Conservation (phyloP, 92 coral and sea anemone genomes). For the Blastomussa wellsi region DNA sequence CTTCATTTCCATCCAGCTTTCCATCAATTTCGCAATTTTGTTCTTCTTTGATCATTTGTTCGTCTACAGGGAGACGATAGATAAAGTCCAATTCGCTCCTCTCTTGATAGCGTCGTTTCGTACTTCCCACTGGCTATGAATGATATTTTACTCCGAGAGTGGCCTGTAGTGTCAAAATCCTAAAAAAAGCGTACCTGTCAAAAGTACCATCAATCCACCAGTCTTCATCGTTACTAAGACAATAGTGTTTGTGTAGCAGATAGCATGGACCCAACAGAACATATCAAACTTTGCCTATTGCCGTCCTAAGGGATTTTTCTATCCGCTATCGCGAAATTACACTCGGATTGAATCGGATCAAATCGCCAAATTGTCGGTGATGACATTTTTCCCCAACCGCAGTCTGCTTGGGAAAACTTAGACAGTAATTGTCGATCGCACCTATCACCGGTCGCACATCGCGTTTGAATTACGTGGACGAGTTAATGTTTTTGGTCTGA, state of each 20-base stretch:
- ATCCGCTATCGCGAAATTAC: no score
- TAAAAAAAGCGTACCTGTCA: slow-evolving; percentile 1
- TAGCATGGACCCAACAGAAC: neutral
- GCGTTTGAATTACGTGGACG: no score
- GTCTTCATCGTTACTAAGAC: neutral
- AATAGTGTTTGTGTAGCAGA: neutral
- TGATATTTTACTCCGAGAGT: neutral
- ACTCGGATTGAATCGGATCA: no score
- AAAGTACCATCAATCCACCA: neutral
- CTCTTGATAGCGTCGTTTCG: neutral
- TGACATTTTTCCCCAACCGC: no score
- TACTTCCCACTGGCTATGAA: neutral
- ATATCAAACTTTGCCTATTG: no score
- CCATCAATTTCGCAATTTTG: neutral
- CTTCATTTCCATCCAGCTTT: slow-evolving; percentile 8
- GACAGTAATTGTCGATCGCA: no score
- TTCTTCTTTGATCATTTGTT: neutral
- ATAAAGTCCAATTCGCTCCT: neutral
- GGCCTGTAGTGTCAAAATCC: neutral
- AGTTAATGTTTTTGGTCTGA: no score
- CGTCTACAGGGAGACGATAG: neutral
- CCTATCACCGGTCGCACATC: no score
- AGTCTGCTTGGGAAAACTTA: no score
- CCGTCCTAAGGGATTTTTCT: no score
- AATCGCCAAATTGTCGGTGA: no score